phyloP scores from a whole-genome alignment of 2,888 invertebrate genomes.

The Hymenopus coronatus region DNA sequence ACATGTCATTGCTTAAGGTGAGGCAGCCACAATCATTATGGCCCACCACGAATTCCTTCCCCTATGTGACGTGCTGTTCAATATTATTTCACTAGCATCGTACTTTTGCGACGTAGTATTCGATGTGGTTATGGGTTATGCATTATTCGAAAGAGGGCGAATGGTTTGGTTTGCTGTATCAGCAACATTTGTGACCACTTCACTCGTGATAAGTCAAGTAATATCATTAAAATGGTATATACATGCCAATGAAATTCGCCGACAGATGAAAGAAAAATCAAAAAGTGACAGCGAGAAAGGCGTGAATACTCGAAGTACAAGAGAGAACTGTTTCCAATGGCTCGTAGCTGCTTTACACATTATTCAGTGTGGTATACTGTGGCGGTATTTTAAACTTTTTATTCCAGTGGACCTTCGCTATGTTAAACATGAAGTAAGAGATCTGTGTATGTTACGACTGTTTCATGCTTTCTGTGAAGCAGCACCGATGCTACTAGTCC shows the following conservation, averaged over 20 bases:
- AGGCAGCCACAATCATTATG: conserved; percentile 45
- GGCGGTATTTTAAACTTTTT: conserved; percentile 76
- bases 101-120: conserved; percentile 91
- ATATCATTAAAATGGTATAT: conserved; percentile 75
- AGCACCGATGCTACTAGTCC: conserved; percentile 81
- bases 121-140: conserved; percentile 82
- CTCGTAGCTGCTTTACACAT: conserved; percentile 57
- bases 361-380: conserved; percentile 49
- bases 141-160: conserved; percentile 67
- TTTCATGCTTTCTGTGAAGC: conserved; percentile 87
- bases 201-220: conserved; percentile 72
- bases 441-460: conserved; percentile 70
- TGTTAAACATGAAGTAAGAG: conserved; percentile 75
- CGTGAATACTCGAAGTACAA: conserved; percentile 15
- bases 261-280: conserved; percentile 35
- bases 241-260: conserved; percentile 40
- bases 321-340: conserved; percentile 55
- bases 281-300: conserved; percentile 29
- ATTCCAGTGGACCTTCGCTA: conserved; percentile 77
- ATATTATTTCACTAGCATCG: conserved; percentile 83
- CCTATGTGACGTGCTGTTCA: conserved; percentile 87
- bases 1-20: not conserved
- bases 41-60: conserved; percentile 75
- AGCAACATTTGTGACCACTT: conserved; percentile 67
- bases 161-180: conserved; percentile 65